phyloP scores from a whole-genome alignment of 2,888 invertebrate species.

The Cacoxenus indagator region DNA sequence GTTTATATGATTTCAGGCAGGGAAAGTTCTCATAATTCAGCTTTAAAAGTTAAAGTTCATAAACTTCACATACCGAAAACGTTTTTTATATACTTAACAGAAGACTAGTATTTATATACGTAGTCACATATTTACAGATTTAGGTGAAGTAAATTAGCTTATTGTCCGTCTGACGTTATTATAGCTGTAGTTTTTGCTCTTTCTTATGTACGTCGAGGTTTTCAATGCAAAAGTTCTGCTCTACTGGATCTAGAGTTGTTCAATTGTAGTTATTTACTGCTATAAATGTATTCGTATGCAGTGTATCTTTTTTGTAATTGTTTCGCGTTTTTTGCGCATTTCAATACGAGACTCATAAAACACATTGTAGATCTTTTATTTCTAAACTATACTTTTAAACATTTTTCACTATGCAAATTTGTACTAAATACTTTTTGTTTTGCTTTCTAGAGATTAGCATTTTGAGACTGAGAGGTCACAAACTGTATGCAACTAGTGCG shows the following conservation, averaged over 20 bases:
- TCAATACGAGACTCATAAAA: conserved; percentile 6
- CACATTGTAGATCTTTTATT: conserved; percentile 1
- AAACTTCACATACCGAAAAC: too few species aligned
- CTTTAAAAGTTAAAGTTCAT: too few species aligned
- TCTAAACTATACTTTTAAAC: neutral
- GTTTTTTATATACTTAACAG: too few species aligned
- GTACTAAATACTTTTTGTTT: conserved; percentile 2
- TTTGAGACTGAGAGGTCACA: neutral
- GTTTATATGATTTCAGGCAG: too few species aligned
- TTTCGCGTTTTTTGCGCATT: neutral
- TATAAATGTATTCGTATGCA: neutral
- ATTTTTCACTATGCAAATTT: conserved; percentile 6
- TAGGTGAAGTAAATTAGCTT: conserved; percentile 17
- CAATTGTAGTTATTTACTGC: conserved; percentile 29
- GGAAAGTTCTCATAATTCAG: too few species aligned
- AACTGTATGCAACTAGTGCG: conserved; percentile 36
- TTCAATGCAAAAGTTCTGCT: conserved; percentile 48
- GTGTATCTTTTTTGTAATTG: neutral
- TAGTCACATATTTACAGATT: too few species aligned
- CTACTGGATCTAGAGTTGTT: conserved; percentile 50
- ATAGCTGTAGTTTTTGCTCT: neutral
- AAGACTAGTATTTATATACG: too few species aligned
- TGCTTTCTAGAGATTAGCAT: neutral
- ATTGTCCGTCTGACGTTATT: neutral
- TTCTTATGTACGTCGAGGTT: too few species aligned